A percentile compares a stretch with the other conserved stretches of the same genome.
Conservation (phyloP, 1,140 invertebrate species). For the Drosophila simulans region DNA sequence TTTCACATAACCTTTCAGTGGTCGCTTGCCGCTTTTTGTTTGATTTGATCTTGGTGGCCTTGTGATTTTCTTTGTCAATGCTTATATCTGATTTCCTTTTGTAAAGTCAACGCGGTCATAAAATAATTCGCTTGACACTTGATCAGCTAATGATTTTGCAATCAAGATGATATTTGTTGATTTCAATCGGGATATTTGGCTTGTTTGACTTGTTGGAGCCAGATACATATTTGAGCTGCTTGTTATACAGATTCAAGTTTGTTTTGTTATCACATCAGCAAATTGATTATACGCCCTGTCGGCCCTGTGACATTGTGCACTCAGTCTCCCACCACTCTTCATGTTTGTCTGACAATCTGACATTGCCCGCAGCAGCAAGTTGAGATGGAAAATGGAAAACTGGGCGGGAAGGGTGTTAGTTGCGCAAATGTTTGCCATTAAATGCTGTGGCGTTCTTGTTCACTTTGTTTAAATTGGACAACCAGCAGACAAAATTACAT, state of each 20-base stretch:
- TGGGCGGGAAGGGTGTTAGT: constrained; percentile 26
- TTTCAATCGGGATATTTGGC: background rate
- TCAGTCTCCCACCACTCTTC: constrained; percentile 7
- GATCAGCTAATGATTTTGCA: constrained; percentile 2
- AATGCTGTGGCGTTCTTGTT: constrained; percentile 29
- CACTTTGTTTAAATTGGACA: constrained; percentile 22
- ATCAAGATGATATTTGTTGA: constrained; percentile 5
- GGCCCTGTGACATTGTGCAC: constrained; percentile 30
- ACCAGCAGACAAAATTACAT: background rate
- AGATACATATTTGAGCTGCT: constrained; percentile 46
- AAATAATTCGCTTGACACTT: background rate
- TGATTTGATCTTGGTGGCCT: background rate
- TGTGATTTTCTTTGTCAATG: background rate
- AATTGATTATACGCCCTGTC: constrained; percentile 57
- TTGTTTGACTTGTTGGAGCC: constrained; percentile 15
- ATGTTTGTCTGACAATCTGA: constrained; percentile 36
- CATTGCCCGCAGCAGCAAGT: constrained; percentile 39
- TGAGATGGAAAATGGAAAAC: constrained; percentile 6
- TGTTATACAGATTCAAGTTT: constrained; percentile 23
- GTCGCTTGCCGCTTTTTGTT: constrained; percentile 1
- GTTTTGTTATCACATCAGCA: constrained; percentile 48
- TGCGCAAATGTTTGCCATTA: constrained; percentile 31
- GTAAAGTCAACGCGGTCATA: background rate
- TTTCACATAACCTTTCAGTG: background rate
- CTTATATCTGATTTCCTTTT: background rate